Conservation (phyloP, 1,140 invertebrate species). For the Amyelois transitella region DNA sequence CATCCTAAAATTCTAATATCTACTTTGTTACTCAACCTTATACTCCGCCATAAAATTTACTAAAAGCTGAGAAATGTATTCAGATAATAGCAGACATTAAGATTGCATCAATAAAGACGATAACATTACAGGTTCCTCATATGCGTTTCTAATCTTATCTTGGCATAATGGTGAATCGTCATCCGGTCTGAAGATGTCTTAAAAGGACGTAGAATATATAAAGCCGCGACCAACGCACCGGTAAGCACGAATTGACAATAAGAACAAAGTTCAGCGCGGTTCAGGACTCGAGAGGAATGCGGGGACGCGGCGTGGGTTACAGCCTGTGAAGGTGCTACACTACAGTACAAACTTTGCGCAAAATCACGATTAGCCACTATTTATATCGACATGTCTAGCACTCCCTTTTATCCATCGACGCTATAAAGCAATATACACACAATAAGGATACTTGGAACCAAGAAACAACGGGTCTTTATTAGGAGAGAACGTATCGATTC, state of each 20-base stretch:
- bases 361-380: constrained; percentile 61
- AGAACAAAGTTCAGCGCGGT: constrained; percentile 69
- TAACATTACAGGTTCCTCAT: too few species aligned
- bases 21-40: neutral
- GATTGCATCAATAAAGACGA: too few species aligned
- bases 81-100: too few species aligned
- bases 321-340: constrained; percentile 34
- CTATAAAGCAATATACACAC: constrained; percentile 3
- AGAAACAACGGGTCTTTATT: neutral
- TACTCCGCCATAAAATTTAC: neutral
- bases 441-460: neutral
- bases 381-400: constrained; percentile 52
- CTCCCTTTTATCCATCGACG: constrained; percentile 14
- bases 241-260: constrained; percentile 68
- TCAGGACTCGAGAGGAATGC: constrained; percentile 65
- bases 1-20: neutral
- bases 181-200: neutral
- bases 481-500: constrained; percentile 4
- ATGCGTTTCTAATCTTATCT: too few species aligned
- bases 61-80: neutral
- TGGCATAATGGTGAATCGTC: neutral
- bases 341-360: constrained; percentile 42
- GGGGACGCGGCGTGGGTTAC: constrained; percentile 44
- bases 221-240: constrained; percentile 40
- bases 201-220: constrained; percentile 40